Evolutionary conservation across 2,797 vertebrate genomes (phyloP), one percentile per base, ranked within the genome.

Genomic region (Mus caroli): DNA sequence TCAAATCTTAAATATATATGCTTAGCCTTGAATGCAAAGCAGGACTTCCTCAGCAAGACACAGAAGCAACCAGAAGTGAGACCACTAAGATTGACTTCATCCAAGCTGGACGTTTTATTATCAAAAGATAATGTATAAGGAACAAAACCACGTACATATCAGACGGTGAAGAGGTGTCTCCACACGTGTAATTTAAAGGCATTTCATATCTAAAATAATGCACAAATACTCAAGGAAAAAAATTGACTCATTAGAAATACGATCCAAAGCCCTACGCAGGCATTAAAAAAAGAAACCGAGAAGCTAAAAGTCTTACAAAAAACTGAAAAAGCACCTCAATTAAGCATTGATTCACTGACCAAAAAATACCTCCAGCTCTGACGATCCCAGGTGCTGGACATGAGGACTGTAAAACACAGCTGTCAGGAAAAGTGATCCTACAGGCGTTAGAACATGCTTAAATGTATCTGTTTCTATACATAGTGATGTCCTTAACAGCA

Each of bases 41-140:
- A 75, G 2, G n/a, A 46, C 54, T 92, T 85, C 56, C 88, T 95
- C 90, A 89, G 91, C 10, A 90, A 82, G 80, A 85, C n/a, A 79
- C 4, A 83, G 79, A 92, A 64, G 22, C 43, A 82, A 50, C 6
- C 6, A 80, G 43, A 62, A 79, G 75, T 93, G 58, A 91, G 95
- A 89, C 46, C 71, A 69, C 0, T 86, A 28, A 95, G 93, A 69
- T 75, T 64, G 37, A 46, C 15, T 40, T 73, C 10, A 90, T 58
- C 77, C 75, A 83, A 84, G 31, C 69, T 83, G 56, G 56, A 84
- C 91, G 24, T 52, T 91, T 43, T 83, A 60, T 56, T 17, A 85
- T n/a, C 28, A 77, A 94, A 60, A 94, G 54, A 83, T 12, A 89
- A 69, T 46, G 9, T 37, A 69, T 19, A 91, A 71, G 56, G 24